Evolutionary conservation across 1,140 invertebrate genomes (phyloP).

Genomic region (Camponotus pennsylvanicus): DNA sequence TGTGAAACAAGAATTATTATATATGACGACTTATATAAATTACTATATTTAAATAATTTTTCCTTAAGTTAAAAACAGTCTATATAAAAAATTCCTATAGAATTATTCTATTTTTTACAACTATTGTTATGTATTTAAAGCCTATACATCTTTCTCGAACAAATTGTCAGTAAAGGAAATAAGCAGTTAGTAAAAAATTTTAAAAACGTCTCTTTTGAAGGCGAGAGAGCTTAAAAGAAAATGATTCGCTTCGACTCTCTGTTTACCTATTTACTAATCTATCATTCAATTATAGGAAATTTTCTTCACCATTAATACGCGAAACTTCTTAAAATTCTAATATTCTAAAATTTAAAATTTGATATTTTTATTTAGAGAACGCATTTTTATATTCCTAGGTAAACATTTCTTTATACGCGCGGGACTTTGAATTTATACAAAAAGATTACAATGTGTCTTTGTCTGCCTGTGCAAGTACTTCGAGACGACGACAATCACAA

Average conservation of each 20-base stretch:
- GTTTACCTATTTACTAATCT: neutral
- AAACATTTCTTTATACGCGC: slow-evolving; percentile 6
- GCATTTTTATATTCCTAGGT: slow-evolving; percentile 14
- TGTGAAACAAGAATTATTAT: slow-evolving; percentile 30
- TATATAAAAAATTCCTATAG: slow-evolving; percentile 59
- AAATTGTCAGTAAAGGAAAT: neutral
- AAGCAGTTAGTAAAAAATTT: slow-evolving; percentile 1
- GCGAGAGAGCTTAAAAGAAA: neutral
- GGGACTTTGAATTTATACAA: slow-evolving; percentile 24
- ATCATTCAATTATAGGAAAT: neutral
- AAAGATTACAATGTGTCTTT: slow-evolving; percentile 10
- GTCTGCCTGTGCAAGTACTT: slow-evolving; percentile 25
- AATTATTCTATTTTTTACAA: slow-evolving; percentile 61
- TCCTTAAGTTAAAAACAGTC: slow-evolving; percentile 69
- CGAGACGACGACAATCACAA: slow-evolving; percentile 42
- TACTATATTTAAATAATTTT: slow-evolving; percentile 66
- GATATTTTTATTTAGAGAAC: neutral
- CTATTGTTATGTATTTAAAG: slow-evolving; percentile 18
- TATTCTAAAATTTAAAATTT: slow-evolving; percentile 18
- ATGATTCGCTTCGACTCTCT: neutral
- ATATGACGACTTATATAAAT: slow-evolving; percentile 20
- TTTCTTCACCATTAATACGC: neutral
- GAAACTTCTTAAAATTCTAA: neutral
- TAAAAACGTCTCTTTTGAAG: neutral
- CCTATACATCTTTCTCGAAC: neutral